Evolutionary conservation across 2,888 invertebrate genomes (phyloP), one percentile per base, ranked within the genome.

Genomic region (Agriopis leucophaearia): DNA sequence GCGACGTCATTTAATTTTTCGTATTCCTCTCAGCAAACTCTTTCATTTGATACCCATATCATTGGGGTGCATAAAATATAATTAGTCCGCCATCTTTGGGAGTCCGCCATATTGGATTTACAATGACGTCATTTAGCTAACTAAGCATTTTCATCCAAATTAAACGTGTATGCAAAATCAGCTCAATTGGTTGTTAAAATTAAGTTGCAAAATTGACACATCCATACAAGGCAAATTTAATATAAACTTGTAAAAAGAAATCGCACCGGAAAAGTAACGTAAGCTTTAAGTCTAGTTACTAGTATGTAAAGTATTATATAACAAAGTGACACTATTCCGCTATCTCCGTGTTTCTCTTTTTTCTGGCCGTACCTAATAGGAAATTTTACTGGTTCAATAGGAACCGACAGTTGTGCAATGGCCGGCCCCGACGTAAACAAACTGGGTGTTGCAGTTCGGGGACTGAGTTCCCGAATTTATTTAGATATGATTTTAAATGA

Each of bases 331-430:
- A 27, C 9, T n/a, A n/a, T 13, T 8, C 15, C 16, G 8, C 47
- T 18, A 52, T 44, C 51, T 60, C 12, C 44, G 12, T 8, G 35
- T 35, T 44, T 18, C 45, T n/a, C 4, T 48, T 64, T 69, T 67
- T 69, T 54, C 58, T 10, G 58, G 62, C 67, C 44, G 40, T 70
- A 71, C 70, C 65, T 57, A 61, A 70, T 67, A 73, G 73, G 70
- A 71, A 72, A 71, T 75, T 69, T 70, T 68, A 69, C 67, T 60
- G 50, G 64, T 64, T 59, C 74, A 69, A 72, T 75, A 73, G 75
- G 70, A 72, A 69, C 69, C 66, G 60, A 71, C 66, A 65, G 71
- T 79, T 78, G 76, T 73, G 74, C 66, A 78, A 76, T 71, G 64
- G 60, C 69, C 54, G 40, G 57, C 65, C 47, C 64, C 74, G 69